Conservation (phyloP, 2,888 invertebrate species). For the Platynereis dumerilii region DNA sequence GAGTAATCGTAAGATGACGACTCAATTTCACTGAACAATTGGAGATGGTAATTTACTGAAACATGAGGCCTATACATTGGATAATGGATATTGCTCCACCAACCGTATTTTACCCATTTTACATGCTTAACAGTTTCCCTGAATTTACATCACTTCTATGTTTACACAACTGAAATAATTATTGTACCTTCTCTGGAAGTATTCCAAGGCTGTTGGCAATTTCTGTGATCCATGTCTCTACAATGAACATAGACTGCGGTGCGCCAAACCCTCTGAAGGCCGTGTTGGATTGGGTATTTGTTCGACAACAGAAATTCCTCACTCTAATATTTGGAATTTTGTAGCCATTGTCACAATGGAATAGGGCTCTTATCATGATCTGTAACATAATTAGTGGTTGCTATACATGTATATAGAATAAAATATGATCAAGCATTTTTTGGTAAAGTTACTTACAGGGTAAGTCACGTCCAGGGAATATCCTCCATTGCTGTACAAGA, state of each 20-base stretch:
- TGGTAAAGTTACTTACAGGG: constrained; percentile 57
- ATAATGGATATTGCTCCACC: too few relatives aligned
- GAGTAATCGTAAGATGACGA: too few relatives aligned
- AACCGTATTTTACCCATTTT: too few relatives aligned
- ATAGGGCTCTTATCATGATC: constrained; percentile 84
- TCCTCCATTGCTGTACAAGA: constrained; percentile 84
- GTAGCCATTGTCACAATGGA: constrained; percentile 74
- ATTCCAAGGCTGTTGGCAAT: constrained; percentile 66
- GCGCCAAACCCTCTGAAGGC: constrained; percentile 74
- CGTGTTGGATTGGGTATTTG: constrained; percentile 89
- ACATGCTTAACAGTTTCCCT: too few relatives aligned
- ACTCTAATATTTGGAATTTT: constrained; percentile 77
- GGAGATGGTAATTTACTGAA: too few relatives aligned
- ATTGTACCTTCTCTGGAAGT: constrained; percentile 24
- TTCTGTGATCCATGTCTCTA: constrained; percentile 43
- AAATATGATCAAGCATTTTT: too few relatives aligned
- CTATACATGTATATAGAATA: too few relatives aligned
- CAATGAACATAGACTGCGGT: constrained; percentile 47
- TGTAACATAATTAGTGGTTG: too few relatives aligned
- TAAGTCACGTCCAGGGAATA: constrained; percentile 78
- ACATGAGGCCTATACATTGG: too few relatives aligned
- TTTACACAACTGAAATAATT: too few relatives aligned
- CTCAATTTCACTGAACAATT: too few relatives aligned
- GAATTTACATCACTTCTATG: too few relatives aligned
- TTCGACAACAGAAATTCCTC: constrained; percentile 74